Evolutionary conservation across 2,797 vertebrate species (phyloP).

Genomic region (Pteropus rufus): DNA sequence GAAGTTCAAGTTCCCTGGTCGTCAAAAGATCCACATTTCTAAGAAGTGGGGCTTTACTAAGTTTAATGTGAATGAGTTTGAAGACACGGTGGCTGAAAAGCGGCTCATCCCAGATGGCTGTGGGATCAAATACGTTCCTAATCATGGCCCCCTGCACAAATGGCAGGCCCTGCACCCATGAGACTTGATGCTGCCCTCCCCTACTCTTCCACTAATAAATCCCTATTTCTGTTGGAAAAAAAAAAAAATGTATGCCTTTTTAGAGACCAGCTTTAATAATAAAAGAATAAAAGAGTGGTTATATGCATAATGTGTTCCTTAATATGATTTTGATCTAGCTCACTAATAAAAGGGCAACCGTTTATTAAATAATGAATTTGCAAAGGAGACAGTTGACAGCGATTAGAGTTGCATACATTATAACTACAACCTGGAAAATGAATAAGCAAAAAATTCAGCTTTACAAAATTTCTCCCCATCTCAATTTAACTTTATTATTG

Average conservation of each 20-base stretch:
- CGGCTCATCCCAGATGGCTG: too few species aligned
- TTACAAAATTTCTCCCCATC: background rate
- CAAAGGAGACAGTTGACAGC: background rate
- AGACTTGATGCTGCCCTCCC: too few species aligned
- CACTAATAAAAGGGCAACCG: background rate
- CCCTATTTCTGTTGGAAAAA: too few species aligned
- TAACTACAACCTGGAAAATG: background rate
- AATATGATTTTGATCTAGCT: background rate
- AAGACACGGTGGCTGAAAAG: too few species aligned
- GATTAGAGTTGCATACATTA: background rate
- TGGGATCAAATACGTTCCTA: too few species aligned
- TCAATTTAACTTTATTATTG: background rate
- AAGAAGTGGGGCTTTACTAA: too few species aligned
- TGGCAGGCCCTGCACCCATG: too few species aligned
- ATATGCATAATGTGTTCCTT: background rate
- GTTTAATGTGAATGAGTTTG: too few species aligned
- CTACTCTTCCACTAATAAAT: too few species aligned
- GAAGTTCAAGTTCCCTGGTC: conserved; percentile 89
- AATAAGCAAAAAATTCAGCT: background rate
- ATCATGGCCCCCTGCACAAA: too few species aligned
- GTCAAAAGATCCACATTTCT: too few species aligned
- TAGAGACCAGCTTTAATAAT: background rate
- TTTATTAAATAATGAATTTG: background rate
- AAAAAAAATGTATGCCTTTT: background rate
- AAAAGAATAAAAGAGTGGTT: conserved; percentile 8